A percentile compares a stretch with the other conserved stretches of the same genome.
Evolutionary conservation across 2,113 vertebrate species (phyloP).

Genomic region (Scomber japonicus): DNA sequence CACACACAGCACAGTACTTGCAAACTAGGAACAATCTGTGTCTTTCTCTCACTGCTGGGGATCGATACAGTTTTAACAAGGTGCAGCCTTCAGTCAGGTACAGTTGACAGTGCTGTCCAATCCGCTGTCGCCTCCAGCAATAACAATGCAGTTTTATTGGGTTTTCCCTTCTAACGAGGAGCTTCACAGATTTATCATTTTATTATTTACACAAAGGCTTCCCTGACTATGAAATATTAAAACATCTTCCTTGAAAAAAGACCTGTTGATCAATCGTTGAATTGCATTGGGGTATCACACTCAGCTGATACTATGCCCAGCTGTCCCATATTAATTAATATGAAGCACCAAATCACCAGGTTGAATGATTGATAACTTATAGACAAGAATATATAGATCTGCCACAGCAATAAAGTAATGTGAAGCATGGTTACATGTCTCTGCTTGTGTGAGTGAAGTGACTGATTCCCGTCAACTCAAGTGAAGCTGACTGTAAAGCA

Average conservation of each 20-base stretch:
- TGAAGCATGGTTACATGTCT: constrained; percentile 3
- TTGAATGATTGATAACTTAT: background rate
- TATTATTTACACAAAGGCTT: too few relatives aligned
- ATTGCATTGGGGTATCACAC: background rate
- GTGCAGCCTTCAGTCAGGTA: background rate
- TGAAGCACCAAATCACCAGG: too few relatives aligned
- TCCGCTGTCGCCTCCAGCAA: background rate
- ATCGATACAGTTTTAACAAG: too few relatives aligned
- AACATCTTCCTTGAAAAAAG: too few relatives aligned
- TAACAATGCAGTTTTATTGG: background rate
- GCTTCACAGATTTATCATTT: too few relatives aligned
- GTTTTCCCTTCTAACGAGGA: background rate
- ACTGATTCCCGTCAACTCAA: constrained; percentile 8
- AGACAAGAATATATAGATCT: background rate
- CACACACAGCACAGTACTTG: too few relatives aligned
- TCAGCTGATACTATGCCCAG: background rate
- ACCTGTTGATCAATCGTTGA: too few relatives aligned
- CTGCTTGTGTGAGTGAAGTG: constrained; percentile 6
- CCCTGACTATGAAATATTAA: too few relatives aligned
- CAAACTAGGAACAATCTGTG: too few relatives aligned
- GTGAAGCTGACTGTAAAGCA: constrained; percentile 1
- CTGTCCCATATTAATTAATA: too few relatives aligned
- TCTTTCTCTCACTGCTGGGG: too few relatives aligned
- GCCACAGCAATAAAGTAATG: background rate
- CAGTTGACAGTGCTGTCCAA: background rate